Conservation (phyloP, 2,797 vertebrate genomes). For the Squalus acanthias region DNA sequence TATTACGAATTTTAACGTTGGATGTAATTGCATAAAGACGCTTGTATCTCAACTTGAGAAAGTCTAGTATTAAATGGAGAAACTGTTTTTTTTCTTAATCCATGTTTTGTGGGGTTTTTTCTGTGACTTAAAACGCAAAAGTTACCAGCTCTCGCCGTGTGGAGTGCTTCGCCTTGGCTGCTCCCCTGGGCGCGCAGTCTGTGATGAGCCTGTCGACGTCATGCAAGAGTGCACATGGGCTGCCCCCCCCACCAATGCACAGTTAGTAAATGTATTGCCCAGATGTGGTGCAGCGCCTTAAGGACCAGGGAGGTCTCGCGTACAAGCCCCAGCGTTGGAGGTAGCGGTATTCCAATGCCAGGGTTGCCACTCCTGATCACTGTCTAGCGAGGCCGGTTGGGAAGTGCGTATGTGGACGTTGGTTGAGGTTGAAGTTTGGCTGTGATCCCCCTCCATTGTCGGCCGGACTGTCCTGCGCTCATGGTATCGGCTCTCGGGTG, state of each 20-base stretch:
- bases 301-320: too few relatives aligned
- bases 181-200: background rate
- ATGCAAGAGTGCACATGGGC: background rate
- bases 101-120: constrained; percentile 39
- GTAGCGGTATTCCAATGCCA: too few relatives aligned
- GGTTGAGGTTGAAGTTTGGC: background rate
- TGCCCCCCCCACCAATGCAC: too few relatives aligned
- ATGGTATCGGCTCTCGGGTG: background rate
- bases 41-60: constrained; percentile 43
- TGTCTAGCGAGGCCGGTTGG: background rate
- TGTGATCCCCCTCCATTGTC: background rate
- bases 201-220: background rate
- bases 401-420: too few relatives aligned
- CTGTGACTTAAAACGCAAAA: background rate
- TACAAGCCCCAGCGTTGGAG: too few relatives aligned
- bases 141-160: too few relatives aligned
- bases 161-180: background rate
- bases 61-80: constrained; percentile 75
- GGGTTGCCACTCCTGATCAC: background rate
- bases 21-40: constrained; percentile 70
- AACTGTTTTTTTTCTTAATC: constrained; percentile 61
- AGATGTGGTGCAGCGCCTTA: too few relatives aligned
- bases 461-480: too few relatives aligned
- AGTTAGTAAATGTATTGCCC: too few relatives aligned
- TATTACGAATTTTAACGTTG: constrained; percentile 78